phyloP scores from a whole-genome alignment of 2,888 invertebrate species.

The Thecocarcelia acutangulata region DNA sequence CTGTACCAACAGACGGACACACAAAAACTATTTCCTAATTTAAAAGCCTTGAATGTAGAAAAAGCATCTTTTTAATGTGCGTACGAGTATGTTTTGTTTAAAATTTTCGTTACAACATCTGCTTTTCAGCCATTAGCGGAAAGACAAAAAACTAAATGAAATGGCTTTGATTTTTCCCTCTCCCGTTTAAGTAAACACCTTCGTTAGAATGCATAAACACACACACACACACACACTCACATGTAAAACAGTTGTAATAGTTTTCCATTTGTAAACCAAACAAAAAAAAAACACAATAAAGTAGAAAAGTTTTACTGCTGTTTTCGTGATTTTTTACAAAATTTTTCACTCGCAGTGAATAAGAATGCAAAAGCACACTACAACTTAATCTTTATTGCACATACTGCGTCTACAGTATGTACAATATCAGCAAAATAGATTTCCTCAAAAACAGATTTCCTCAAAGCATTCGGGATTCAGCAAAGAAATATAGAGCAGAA shows the following conservation, averaged over 20 bases:
- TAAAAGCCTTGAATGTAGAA: constrained; percentile 15
- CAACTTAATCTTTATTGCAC: too few relatives aligned
- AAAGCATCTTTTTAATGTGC: constrained; percentile 13
- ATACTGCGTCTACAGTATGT: too few relatives aligned
- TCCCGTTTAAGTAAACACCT: constrained; percentile 11
- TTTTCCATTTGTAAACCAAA: background rate
- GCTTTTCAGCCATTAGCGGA: constrained; percentile 47
- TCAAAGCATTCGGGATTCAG: too few relatives aligned
- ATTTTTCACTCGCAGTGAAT: background rate
- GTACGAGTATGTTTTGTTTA: constrained; percentile 20
- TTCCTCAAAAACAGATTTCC: too few relatives aligned
- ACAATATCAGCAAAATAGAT: too few relatives aligned
- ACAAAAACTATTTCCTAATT: background rate
- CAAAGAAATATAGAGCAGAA: too few relatives aligned
- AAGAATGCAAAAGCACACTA: background rate
- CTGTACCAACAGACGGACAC: background rate
- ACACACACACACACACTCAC: background rate
- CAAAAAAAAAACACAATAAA: background rate
- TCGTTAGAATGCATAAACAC: background rate
- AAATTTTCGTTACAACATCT: constrained; percentile 42
- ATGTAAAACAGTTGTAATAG: constrained; percentile 20
- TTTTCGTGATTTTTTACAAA: background rate
- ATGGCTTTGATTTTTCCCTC: background rate
- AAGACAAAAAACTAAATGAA: background rate
- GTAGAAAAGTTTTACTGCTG: background rate